These are phyloP conservation scores for Tricholaema leucomelas DNA, from an alignment of 2,113 vertebrate genomes.

Conservation along the genomic window DNA sequence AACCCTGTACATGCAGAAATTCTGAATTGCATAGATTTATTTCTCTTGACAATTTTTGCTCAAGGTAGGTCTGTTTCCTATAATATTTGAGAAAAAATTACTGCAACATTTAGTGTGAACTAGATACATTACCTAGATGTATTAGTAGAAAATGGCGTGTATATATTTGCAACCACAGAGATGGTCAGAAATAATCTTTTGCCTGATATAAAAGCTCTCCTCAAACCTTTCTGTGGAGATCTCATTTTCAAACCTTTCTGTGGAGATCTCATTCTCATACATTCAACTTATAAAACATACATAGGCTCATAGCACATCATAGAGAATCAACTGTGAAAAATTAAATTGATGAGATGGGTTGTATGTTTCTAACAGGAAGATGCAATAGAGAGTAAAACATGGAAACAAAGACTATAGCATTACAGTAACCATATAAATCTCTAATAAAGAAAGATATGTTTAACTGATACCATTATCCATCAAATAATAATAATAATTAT, in stretches of 20 bases:
- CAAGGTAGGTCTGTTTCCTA: constrained; percentile 53
- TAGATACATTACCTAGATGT: constrained; percentile 20
- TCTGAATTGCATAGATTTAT: neutral
- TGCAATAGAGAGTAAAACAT: neutral
- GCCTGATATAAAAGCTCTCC: neutral
- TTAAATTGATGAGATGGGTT: neutral
- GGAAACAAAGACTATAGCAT: neutral
- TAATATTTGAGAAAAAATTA: constrained; percentile 53
- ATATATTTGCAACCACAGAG: constrained; percentile 31
- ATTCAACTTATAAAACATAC: neutral
- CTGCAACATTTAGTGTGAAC: constrained; percentile 36
- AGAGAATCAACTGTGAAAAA: neutral
- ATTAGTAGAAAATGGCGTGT: constrained; percentile 44
- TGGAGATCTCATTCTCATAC: neutral
- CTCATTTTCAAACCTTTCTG: neutral
- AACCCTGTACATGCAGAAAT: too few relatives aligned
- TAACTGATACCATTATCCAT: neutral
- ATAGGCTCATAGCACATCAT: neutral
- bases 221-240: neutral
- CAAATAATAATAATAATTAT: too few relatives aligned
- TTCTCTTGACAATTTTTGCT: constrained; percentile 8
- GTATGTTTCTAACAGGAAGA: constrained; percentile 1
- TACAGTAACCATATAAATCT: constrained; percentile 1
- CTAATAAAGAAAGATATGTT: neutral
- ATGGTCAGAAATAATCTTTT: constrained; percentile 13